Base-by-base conservation (phyloP, 2,797 vertebrate species). In the Tympanoctomys barrerae region DNA sequence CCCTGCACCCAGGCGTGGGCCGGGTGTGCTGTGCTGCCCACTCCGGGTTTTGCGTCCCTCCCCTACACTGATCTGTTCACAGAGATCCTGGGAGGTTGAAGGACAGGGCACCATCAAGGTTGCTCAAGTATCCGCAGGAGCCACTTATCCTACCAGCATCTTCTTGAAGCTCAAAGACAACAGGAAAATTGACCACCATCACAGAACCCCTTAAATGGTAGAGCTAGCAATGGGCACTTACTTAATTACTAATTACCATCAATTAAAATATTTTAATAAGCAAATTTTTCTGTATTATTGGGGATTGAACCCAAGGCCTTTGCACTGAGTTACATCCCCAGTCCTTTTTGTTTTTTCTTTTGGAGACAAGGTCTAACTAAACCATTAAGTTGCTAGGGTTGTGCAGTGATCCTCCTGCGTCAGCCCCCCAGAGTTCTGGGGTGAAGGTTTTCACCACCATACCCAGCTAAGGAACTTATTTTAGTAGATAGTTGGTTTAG, bases 181-280 rank as follows among this genome's bases (percentile, higher is more conserved):
- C 33, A 8, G 36, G 2, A 54, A 83, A 86, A 46, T n/a, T 81
- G 22, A 22, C 61, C 4, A 59, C 42, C 13, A n/a, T 84, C 39
- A 90, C 52, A 80, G 5, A 57, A 71, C 54, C 81, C 26, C 26
- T n/a, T 59, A 66, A 24, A 4, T 12, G 6, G 22, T 49, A 5
- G 28, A 80, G 89, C 28, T 6, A 26, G 31, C 26, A 19, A 19
- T 52, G 61, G 91, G 85, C 68, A 90, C 16, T 94, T 68, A 59
- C 19, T 59, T 57, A 57, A 57, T 57, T 59, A 59, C 7, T 59
- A 46, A 87, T 87, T 83, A 89, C 18, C 28, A 80, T 61, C 61
- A 84, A 36, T 89, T 46, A 85, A 86, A 87, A 83, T 86, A 83
- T 83, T 91, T 95, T 83, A 75, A 75, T 14, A 46, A 18, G 36